Evolutionary conservation across 2,113 vertebrate genomes (phyloP), one percentile per base, ranked within the genome.

Genomic region (Stictonetta naevosa): DNA sequence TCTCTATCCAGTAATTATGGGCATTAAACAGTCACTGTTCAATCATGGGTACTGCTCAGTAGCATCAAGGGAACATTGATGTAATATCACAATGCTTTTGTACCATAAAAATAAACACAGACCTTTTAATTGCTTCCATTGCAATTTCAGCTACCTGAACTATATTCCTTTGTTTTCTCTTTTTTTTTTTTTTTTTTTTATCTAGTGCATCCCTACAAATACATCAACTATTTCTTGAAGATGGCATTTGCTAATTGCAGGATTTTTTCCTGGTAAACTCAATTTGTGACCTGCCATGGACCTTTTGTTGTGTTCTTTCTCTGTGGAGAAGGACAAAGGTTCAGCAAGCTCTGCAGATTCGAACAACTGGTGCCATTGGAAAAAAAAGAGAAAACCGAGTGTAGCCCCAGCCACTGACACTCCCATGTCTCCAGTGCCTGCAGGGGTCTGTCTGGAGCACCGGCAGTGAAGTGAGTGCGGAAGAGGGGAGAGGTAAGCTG

Each of bases 161-260:
- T 10, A 50, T 3, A 21, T 28, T 68, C 23, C 14, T 84, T 83
- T 50, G 28, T 58, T 34, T 82, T 63, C 33, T 58, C 10, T 3
- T 53, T 79, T 38, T 38, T 53, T 79, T 85, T 79, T 3, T 53
- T 79, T 38, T 38, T 53, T 79, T 85, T 79, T 75, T 22, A 63
- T 33, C 48, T 75, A 66, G 10, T 44, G 4, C 40, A 75, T 53
- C 36, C 28, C 34, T 67, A 33, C 16, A 79, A 40, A 62, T 21
- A 50, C 31, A 48, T 20, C 53, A 66, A 69, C 62, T 69, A 50
- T 53, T 86, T 63, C 28, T 69, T 15, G 5, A 85, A 66, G 62
- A 79, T 29, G 18, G 58, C 82, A 79, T 84, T 85, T 90, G 36
- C 71, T 96, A 91, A 95, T 88, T 89, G 50, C n/a, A 91, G 36